Evolutionary conservation across 2,113 vertebrate genomes (phyloP).

Genomic region (Anguilla japonica): DNA sequence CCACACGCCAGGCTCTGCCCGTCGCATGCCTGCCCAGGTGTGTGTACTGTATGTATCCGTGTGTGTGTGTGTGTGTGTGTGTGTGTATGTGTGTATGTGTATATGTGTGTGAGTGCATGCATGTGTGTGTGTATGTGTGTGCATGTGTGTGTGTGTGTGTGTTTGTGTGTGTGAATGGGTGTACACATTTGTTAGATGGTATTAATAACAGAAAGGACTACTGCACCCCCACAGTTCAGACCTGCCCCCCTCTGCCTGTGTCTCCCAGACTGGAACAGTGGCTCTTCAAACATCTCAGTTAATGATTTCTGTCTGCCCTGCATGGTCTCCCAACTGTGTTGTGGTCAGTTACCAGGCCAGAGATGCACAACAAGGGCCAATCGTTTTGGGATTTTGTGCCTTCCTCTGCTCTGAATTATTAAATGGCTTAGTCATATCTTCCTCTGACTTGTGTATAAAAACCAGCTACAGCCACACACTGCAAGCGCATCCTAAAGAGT

Average conservation of each 20-base stretch:
- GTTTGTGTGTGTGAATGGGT: background rate
- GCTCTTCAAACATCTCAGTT: background rate
- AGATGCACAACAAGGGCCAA: no score
- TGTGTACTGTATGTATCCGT: no score
- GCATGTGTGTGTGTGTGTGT: background rate
- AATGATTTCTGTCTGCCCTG: background rate
- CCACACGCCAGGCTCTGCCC: background rate
- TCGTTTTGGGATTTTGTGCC: no score
- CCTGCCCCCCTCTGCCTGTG: background rate
- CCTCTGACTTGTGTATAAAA: no score
- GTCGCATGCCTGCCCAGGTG: background rate
- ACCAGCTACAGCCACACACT: no score
- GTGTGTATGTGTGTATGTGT: background rate
- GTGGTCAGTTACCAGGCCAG: background rate
- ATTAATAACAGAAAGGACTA: background rate
- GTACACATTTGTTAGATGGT: background rate
- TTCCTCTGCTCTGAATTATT: no score
- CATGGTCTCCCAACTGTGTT: conserved; percentile 5
- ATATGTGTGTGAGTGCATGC: no score
- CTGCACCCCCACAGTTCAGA: background rate
- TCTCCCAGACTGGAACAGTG: background rate
- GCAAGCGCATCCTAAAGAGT: no score
- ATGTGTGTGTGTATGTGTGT: no score
- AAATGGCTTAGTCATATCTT: no score
- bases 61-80: background rate